Percentiles rank a stretch among this genome's conserved stretches.
These are phyloP conservation scores for Chlorocebus sabaeus DNA, from an alignment of 2,113 vertebrate genomes.

Conservation along the genomic window DNA sequence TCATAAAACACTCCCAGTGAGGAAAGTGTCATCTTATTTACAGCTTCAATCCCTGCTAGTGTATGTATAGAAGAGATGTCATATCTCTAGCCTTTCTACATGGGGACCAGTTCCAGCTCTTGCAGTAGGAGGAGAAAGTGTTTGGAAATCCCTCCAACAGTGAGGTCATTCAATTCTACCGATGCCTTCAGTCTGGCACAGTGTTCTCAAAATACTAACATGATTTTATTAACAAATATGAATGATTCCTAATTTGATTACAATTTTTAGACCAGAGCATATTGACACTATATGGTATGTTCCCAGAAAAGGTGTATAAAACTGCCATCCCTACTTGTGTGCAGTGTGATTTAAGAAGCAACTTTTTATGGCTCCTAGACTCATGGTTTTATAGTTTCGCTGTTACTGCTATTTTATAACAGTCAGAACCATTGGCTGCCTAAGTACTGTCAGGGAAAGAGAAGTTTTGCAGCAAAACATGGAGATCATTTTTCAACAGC, in stretches of 20 bases:
- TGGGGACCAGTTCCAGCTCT: background rate
- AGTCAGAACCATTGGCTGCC: background rate
- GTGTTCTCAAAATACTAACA: background rate
- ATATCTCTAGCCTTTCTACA: background rate
- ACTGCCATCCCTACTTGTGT: background rate
- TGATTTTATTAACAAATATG: conserved; percentile 35
- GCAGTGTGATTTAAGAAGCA: conserved; percentile 35
- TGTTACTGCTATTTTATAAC: background rate
- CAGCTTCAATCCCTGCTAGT: background rate
- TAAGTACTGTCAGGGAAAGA: conserved; percentile 29
- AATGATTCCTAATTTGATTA: conserved; percentile 6
- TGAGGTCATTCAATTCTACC: background rate
- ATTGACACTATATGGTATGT: background rate
- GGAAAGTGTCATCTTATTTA: background rate
- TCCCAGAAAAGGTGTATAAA: conserved; percentile 39
- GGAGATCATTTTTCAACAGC: background rate
- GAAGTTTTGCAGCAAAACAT: background rate
- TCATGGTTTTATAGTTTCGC: conserved; percentile 28
- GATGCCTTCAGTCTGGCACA: background rate
- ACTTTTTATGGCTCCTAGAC: background rate
- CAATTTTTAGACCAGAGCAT: background rate
- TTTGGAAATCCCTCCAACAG: background rate
- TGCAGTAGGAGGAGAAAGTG: background rate
- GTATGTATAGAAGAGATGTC: background rate
- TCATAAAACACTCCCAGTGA: background rate